Base-by-base conservation (phyloP, 2,113 vertebrate genomes). In the Etia nguti region DNA sequence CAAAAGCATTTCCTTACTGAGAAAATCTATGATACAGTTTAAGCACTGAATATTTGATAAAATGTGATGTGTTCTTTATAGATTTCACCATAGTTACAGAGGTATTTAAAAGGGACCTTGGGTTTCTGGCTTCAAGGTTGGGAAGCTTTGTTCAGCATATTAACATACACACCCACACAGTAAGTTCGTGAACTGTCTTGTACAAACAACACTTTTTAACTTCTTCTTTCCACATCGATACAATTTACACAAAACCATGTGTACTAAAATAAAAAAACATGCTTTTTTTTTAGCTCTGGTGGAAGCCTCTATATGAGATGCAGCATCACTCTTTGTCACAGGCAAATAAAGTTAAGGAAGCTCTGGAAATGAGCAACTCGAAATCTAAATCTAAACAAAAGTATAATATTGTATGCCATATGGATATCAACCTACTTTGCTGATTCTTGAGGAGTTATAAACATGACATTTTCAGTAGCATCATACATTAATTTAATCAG, bases 301-400 rank as follows among this genome's bases (percentile, higher is more conserved):
- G 10, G 26, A 31, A 31, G 24, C 24, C 22, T 48, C n/a, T 15
- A 13, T 34, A 22, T 24, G n/a, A 82, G 13, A 34, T 8, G 3
- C 60, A 82, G 52, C 59, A 84, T 43, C 68, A 18, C n/a, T 56
- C n/a, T 54, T 41, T 91, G 65, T 91, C 81, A 60, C 68, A 89
- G 79, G 79, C 26, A 91, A 89, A 91, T 89, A 15, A 79, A 41
- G 68, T 16, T 18, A 77, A 68, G 9, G 81, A 22, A 7, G 10
- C 24, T 13, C 6, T 68, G 83, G n/a, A 48, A 79, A 79, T 65
- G 48, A 54, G n/a, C 38, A 65, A 38, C 60, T 65, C 9, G 4
- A 12, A 70, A 82, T 81, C 36, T 5, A 31, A 86, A 82, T 77
- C n/a, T 48, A 24, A 52, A 70, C 46, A 38, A 68, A 38, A 38